A percentile compares a stretch with the other conserved stretches of the same genome.
Conservation (phyloP, 2,113 vertebrate species). For the Zapornia atra region DNA sequence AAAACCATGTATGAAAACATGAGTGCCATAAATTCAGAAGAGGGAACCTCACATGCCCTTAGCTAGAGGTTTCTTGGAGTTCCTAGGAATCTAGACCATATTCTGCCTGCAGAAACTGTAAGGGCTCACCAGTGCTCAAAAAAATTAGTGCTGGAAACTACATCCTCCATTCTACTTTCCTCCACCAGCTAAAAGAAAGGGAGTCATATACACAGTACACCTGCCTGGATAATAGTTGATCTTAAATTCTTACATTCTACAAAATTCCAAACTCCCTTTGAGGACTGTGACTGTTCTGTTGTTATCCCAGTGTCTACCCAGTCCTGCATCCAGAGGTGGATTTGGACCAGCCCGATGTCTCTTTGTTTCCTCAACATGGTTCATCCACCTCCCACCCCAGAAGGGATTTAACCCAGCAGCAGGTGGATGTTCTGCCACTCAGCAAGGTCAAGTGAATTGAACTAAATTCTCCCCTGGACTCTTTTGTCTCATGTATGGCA, state of each 20-base stretch:
- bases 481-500: background rate
- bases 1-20: background rate
- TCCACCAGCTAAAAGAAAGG: background rate
- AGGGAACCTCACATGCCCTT: background rate
- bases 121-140: background rate
- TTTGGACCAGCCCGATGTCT: background rate
- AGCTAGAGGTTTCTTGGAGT: background rate
- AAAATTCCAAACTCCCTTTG: background rate
- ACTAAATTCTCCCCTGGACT: background rate
- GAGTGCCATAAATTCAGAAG: background rate
- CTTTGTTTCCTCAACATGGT: accelerated
- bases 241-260: background rate
- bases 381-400: background rate
- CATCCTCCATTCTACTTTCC: background rate
- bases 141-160: background rate
- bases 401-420: background rate
- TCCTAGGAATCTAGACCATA: background rate
- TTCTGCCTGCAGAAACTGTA: background rate
- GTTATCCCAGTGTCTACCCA: background rate
- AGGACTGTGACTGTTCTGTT: background rate
- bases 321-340: background rate
- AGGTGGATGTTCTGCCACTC: background rate
- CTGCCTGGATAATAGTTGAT: background rate
- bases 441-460: background rate
- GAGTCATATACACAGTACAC: background rate